Conservation (phyloP, 2,113 vertebrate species). For the Larimichthys crocea region DNA sequence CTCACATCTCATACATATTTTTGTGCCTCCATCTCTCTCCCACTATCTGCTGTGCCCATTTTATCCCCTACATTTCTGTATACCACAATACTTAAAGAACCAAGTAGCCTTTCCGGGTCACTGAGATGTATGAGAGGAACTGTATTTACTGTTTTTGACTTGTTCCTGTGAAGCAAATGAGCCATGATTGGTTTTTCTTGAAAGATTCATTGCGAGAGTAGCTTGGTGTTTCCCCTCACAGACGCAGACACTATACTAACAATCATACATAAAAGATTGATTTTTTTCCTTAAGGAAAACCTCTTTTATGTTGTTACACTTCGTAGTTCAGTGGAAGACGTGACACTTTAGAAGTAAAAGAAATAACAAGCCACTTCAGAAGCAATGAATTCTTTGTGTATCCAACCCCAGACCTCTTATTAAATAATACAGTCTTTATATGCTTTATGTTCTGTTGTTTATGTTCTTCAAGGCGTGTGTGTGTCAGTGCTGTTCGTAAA, state of each 20-base stretch:
- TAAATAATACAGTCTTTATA: constrained; percentile 25
- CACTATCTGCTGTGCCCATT: constrained; percentile 27
- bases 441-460: background rate
- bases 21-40: constrained; percentile 40
- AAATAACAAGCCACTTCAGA: constrained; percentile 54
- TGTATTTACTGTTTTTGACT: constrained; percentile 67
- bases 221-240: constrained; percentile 60
- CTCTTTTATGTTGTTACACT: constrained; percentile 16
- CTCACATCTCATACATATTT: constrained; percentile 6
- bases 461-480: background rate
- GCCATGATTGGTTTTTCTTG: constrained; percentile 55
- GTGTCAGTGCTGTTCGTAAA: background rate
- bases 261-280: constrained; percentile 5
- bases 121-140: constrained; percentile 81
- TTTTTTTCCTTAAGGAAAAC: constrained; percentile 4
- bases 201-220: constrained; percentile 68
- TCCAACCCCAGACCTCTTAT: constrained; percentile 65
- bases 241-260: background rate
- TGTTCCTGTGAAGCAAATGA: constrained; percentile 54
- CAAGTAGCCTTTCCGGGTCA: constrained; percentile 61
- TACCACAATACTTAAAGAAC: constrained; percentile 16
- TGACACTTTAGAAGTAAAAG: background rate
- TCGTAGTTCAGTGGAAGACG: constrained; percentile 7
- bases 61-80: constrained; percentile 20
- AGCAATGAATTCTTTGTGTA: constrained; percentile 72